Evolutionary conservation across 2,888 invertebrate genomes (phyloP).

Genomic region (Apomyelois bistriatella): DNA sequence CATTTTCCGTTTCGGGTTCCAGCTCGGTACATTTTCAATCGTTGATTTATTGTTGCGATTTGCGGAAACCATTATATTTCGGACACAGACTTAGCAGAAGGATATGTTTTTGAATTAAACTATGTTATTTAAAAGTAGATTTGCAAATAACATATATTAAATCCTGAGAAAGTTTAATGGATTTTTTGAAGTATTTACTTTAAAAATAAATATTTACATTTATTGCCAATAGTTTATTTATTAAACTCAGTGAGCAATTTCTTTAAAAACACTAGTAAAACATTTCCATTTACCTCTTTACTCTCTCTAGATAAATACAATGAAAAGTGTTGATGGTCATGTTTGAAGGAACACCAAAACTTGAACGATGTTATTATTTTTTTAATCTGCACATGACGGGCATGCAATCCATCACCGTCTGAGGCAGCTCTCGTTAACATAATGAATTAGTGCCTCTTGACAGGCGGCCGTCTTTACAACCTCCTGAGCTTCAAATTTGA

Average conservation of each 20-base stretch:
- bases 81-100: not conserved
- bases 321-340: not conserved
- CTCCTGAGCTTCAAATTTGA: slow-evolving; percentile 21
- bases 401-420: slow-evolving; percentile 71
- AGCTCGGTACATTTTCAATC: not conserved
- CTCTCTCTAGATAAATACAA: no score
- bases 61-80: not conserved
- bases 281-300: no score
- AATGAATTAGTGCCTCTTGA: slow-evolving; percentile 64
- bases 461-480: slow-evolving; percentile 25
- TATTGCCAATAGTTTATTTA: no score
- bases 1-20: not conserved
- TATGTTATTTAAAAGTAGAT: no score
- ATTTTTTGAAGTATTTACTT: no score
- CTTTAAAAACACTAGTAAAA: no score
- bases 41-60: not conserved
- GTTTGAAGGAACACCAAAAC: not conserved
- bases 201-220: no score
- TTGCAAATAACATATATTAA: no score
- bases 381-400: slow-evolving; percentile 3
- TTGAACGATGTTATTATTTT: not conserved
- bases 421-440: slow-evolving; percentile 71
- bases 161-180: no score
- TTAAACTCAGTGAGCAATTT: no score
- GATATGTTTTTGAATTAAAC: not conserved